Evolutionary conservation across 2,797 vertebrate species (phyloP), one percentile per base, ranked within the genome.

Genomic region (Vultur gryphus): DNA sequence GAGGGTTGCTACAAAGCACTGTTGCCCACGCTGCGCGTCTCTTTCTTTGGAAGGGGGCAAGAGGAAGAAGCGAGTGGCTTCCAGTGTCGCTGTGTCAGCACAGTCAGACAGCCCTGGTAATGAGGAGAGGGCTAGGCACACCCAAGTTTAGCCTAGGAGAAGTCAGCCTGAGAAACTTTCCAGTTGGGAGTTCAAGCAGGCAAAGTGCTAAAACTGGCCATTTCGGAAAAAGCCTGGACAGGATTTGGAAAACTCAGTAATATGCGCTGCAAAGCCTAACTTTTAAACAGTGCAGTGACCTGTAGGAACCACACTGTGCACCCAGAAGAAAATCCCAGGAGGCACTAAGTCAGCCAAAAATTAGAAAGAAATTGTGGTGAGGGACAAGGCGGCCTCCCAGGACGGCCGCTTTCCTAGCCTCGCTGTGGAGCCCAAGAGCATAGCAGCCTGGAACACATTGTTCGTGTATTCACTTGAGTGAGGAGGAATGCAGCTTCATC

Each of bases 11-110:
- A 33, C 28, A 64, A 62, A 67, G 25, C 35, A 43, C 18, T 1
- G 1, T 51, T 96, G 80, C 44, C n/a, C 23, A n/a, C 1, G 0
- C 8, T 46, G 28, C 1, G 0, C 1, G 0, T 69, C 37, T 39
- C 37, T 24, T 10, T 29, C 26, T 90, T 59, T 64, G 16, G 58
- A 86, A 87, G 13, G 7, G 5, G 7, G 24, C 20, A 24, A 16
- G 11, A 54, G 26, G n/a, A 91, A 62, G 54, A 46, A 31, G 8
- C 0, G 0, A 54, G 54, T 46, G 41, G 17, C 23, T 89, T 71
- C 44, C n/a, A 35, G 43, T 24, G n/a, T n/a, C 2, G 1, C 44
- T 71, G 41, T 28, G 9, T 39, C 48, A 93, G 29, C 33, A 33
- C 6, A n/a, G 39, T 25, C 26, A 11, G 31, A 46, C 58, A 72